These are phyloP conservation scores for Morphnarchus princeps DNA, from an alignment of 2,113 vertebrate genomes.

Conservation along the genomic window DNA sequence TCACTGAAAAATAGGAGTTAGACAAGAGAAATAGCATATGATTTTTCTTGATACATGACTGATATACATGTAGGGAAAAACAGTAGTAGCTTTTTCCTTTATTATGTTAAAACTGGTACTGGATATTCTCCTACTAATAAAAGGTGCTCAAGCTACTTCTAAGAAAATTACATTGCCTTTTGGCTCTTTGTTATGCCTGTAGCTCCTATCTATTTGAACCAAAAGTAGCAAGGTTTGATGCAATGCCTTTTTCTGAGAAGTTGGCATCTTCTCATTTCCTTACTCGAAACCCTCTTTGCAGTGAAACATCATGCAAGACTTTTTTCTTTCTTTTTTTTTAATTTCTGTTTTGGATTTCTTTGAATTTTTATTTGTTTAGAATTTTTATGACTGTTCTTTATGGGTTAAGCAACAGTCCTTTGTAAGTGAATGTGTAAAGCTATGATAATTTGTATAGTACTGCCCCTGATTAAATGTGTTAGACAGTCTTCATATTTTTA, in stretches of 20 bases:
- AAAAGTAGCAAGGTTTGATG: neutral
- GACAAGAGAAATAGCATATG: neutral
- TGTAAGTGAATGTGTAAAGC: neutral
- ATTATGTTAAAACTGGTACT: neutral
- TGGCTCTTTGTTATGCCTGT: neutral
- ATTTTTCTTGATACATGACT: neutral
- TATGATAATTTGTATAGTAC: neutral
- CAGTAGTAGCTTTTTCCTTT: neutral
- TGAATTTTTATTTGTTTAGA: neutral
- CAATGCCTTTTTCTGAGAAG: neutral
- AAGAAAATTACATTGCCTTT: neutral
- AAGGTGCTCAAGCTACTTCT: neutral
- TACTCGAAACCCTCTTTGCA: neutral
- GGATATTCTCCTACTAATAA: neutral
- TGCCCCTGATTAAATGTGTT: neutral
- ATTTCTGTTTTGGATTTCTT: neutral
- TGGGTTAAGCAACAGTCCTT: neutral
- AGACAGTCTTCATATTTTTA: neutral
- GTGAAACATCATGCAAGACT: neutral
- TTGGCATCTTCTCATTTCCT: neutral
- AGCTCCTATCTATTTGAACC: neutral
- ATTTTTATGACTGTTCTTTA: neutral
- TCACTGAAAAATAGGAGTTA: neutral
- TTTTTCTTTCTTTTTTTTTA: neutral
- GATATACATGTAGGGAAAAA: neutral